phyloP scores from a whole-genome alignment of 2,888 invertebrate species.

The Leptinotarsa peninsularis region DNA sequence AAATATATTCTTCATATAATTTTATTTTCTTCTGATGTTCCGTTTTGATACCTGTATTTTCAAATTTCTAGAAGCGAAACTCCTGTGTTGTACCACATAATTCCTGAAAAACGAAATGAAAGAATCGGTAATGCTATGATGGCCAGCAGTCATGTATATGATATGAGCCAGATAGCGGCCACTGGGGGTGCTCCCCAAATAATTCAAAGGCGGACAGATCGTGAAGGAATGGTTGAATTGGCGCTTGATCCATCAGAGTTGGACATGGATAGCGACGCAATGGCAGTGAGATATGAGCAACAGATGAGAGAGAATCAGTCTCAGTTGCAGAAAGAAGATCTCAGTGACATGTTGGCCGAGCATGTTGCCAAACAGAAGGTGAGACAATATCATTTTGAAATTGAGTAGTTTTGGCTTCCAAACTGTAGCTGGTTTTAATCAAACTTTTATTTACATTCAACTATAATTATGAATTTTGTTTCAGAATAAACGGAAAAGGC shows the following conservation, averaged over 20 bases:
- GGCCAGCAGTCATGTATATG: conserved; percentile 98
- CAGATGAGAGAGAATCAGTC: conserved; percentile 94
- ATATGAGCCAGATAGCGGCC: conserved; percentile 78
- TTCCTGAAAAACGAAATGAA: conserved; percentile 94
- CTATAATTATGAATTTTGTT: conserved; percentile 59
- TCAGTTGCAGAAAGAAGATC: conserved; percentile 90
- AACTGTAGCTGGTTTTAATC: not conserved
- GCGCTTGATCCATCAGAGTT: conserved; percentile 97
- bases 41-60: not conserved
- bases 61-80: conserved; percentile 80
- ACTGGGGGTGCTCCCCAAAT: conserved; percentile 66
- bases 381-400: conserved; percentile 28
- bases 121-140: conserved; percentile 93
- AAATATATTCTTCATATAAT: conserved; percentile 40
- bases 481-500: conserved; percentile 92
- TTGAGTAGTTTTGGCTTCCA: too few relatives aligned
- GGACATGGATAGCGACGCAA: conserved; percentile 95
- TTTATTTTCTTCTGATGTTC: too few relatives aligned
- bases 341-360: conserved; percentile 98
- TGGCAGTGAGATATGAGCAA: conserved; percentile 96
- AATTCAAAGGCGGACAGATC: conserved; percentile 57
- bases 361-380: conserved; percentile 97
- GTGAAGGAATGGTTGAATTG: conserved; percentile 84
- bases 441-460: not conserved
- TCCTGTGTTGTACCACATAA: conserved; percentile 92